These are phyloP conservation scores for Poeciliopsis retropinna DNA, from an alignment of 2,113 vertebrate genomes.

Conservation along the genomic window DNA sequence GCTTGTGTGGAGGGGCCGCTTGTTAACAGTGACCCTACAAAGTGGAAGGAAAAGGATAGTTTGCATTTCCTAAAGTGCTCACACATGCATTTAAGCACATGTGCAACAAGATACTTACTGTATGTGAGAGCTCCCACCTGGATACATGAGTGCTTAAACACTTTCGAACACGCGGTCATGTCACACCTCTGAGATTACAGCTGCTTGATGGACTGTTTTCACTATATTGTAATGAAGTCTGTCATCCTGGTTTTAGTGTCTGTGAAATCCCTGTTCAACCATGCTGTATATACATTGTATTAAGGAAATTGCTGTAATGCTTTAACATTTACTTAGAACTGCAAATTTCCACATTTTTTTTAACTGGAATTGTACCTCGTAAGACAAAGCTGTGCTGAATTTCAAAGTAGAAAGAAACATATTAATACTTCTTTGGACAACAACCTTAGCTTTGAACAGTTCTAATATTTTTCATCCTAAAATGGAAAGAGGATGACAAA, in stretches of 20 bases:
- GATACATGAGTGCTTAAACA: slow-evolving; percentile 45
- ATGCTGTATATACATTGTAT: background rate
- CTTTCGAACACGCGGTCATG: slow-evolving; percentile 33
- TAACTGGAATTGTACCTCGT: too few relatives aligned
- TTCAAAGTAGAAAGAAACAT: too few relatives aligned
- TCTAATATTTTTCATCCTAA: too few relatives aligned
- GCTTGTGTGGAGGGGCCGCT: slow-evolving; percentile 59
- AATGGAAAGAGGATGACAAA: too few relatives aligned
- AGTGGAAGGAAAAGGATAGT: slow-evolving; percentile 57
- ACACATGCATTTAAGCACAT: background rate
- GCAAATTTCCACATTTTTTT: background rate
- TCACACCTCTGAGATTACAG: slow-evolving; percentile 62
- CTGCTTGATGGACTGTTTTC: slow-evolving; percentile 54
- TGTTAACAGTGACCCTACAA: slow-evolving; percentile 68
- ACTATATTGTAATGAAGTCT: slow-evolving; percentile 65
- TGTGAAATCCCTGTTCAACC: slow-evolving; percentile 15
- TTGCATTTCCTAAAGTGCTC: slow-evolving; percentile 46
- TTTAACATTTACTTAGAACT: background rate
- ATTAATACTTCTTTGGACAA: too few relatives aligned
- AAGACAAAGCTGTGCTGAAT: too few relatives aligned
- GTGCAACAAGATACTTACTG: slow-evolving; percentile 36
- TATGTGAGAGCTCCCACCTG: slow-evolving; percentile 47
- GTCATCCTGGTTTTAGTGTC: slow-evolving; percentile 38
- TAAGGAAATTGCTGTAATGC: background rate
- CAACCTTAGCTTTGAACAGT: too few relatives aligned